Evolutionary conservation across 2,888 invertebrate genomes (phyloP).

Genomic region (Ormyrus labotus): DNA sequence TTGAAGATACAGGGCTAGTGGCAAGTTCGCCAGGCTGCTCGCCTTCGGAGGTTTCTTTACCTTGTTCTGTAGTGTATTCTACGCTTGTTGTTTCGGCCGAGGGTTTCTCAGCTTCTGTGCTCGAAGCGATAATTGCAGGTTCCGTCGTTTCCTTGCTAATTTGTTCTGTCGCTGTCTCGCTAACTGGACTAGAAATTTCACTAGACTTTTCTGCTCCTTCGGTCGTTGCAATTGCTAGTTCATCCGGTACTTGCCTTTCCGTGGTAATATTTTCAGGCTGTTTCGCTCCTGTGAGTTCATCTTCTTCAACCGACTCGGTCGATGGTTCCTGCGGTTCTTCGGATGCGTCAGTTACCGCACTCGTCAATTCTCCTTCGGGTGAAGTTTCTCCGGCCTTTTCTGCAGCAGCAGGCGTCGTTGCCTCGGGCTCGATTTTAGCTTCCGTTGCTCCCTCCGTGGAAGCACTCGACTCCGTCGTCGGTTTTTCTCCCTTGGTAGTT

Average conservation of each 20-base stretch:
- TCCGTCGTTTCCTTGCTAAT: constrained; percentile 23
- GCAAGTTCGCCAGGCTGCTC: too few species aligned
- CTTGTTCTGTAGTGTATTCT: neutral
- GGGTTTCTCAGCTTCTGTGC: constrained; percentile 9
- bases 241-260: constrained; percentile 41
- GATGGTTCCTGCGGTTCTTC: constrained; percentile 34
- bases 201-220: constrained; percentile 56
- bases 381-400: constrained; percentile 46
- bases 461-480: constrained; percentile 42
- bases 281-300: constrained; percentile 38
- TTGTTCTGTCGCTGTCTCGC: constrained; percentile 33
- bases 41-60: neutral
- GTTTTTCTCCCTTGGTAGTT: constrained; percentile 45
- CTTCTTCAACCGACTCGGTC: constrained; percentile 50
- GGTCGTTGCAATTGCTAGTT: constrained; percentile 33
- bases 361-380: constrained; percentile 18
- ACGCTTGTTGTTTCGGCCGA: neutral
- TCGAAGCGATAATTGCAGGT: neutral
- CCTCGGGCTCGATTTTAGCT: constrained; percentile 8
- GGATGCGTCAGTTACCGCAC: neutral
- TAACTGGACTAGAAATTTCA: constrained; percentile 54
- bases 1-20: too few species aligned
- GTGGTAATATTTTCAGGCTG: constrained; percentile 40
- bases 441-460: neutral
- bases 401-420: constrained; percentile 8